Evolutionary conservation across 1,140 invertebrate species (phyloP), one percentile per base, ranked within the genome.

Genomic region (Chironomus tepperi): DNA sequence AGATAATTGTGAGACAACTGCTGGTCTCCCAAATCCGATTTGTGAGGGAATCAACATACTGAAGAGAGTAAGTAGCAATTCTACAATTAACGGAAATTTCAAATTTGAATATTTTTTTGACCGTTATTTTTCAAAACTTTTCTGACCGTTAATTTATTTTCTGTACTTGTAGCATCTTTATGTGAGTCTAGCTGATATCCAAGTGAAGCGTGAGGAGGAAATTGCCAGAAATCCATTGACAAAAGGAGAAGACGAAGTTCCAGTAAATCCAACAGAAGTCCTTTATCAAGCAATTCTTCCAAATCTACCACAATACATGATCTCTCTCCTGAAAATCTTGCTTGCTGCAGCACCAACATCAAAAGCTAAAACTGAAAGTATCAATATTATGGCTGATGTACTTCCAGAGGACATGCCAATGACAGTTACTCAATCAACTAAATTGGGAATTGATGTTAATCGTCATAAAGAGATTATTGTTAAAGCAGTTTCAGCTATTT

Each of bases 401-500:
- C 83, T 99, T 76, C 96, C 96, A 6, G 95, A 97, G 84, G 95
- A 97, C 85, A 97, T 97, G 93, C 95, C 96, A 85, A 94, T 96
- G 85, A 98, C 96, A 70, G 93, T 98, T 42, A 85, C 98, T n/a
- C 95, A 99, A 81, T 97, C 96, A 0, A 93, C 98, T 84, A 97
- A 98, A 85, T 84, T 99, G 12, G 95, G 95, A 24, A 94, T 98
- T 77, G 98, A 99, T 86, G 94, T 99, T 6, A 98, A 98, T 81
- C 88, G 98, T 43, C 98, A 99, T 81, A 99, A 99, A 81, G 97
- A 99, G 87, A 97, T 99, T 64, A 96, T 99, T 77, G 96, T 99
- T 0, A 99, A 99, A 86, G 93, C 97, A 10, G 94, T 99, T 0
- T 98, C 97, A 57, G 96, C 93, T 3, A 95, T 98, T 75, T 85